A percentile compares a stretch with the other conserved stretches of the same genome.
Conservation (phyloP, 2,888 invertebrate genomes). For the Leistus spinibarbis region DNA sequence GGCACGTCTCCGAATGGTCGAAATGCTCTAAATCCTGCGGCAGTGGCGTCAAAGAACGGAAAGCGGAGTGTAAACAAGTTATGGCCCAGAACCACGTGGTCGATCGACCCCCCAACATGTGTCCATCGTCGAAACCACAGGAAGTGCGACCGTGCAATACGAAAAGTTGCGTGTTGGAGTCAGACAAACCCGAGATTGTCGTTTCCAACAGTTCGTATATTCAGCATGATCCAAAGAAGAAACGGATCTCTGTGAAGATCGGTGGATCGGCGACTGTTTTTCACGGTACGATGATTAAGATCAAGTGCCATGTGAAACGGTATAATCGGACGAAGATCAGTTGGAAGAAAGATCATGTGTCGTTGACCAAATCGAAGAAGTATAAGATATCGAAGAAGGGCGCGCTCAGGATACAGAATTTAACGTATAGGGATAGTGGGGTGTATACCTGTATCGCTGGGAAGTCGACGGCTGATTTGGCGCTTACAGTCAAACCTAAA, state of each 20-base stretch:
- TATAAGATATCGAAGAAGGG: conserved; percentile 91
- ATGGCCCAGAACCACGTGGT: conserved; percentile 92
- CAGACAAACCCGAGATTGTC: conserved; percentile 75
- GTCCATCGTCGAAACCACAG: conserved; percentile 76
- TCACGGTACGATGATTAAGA: conserved; percentile 89
- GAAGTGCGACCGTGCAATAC: conserved; percentile 85
- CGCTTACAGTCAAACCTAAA: conserved; percentile 77
- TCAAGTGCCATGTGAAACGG: conserved; percentile 90
- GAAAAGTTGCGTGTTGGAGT: conserved; percentile 76
- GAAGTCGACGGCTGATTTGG: conserved; percentile 79
- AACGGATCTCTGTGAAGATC: conserved; percentile 83
- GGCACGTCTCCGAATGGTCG: conserved; percentile 88
- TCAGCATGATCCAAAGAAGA: conserved; percentile 81
- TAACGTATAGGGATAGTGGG: conserved; percentile 82
- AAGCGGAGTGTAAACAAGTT: conserved; percentile 87
- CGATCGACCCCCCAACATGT: conserved; percentile 76
- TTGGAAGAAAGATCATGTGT: conserved; percentile 88
- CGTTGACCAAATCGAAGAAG: conserved; percentile 77
- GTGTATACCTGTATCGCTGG: conserved; percentile 87
- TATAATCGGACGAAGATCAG: conserved; percentile 81
- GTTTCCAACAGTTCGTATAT: conserved; percentile 82
- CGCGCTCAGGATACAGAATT: conserved; percentile 81
- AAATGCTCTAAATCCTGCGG: conserved; percentile 94
- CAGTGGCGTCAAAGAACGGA: conserved; percentile 84
- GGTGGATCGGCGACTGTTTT: conserved; percentile 91